Percentiles rank a stretch among this genome's conserved stretches.
Evolutionary conservation across 2,797 vertebrate genomes (phyloP).

Genomic region (Phalanger gymnotis): DNA sequence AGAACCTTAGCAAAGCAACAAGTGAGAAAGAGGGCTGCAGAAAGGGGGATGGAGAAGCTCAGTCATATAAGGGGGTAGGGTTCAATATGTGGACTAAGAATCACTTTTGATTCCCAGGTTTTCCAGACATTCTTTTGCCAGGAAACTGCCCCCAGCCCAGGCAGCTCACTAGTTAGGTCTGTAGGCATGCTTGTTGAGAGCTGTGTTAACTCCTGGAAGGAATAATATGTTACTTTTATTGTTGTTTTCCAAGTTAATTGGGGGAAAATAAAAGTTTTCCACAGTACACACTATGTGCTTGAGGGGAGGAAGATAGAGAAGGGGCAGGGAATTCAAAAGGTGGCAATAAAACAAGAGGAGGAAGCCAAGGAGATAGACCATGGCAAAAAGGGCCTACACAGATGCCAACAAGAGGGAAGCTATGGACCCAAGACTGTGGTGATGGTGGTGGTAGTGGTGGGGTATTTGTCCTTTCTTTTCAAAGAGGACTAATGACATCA

Average conservation of each 20-base stretch:
- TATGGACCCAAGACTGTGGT: background rate
- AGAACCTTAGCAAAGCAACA: background rate
- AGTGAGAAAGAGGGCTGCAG: background rate
- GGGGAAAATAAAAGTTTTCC: background rate
- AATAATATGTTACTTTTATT: background rate
- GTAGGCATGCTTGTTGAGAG: background rate
- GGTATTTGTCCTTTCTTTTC: no score
- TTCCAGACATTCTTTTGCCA: background rate
- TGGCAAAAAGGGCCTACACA: no score
- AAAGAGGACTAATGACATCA: no score
- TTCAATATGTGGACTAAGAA: no score
- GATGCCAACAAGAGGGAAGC: background rate
- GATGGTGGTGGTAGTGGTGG: no score
- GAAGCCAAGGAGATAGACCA: background rate
- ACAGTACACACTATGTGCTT: conserved; percentile 4
- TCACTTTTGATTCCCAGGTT: background rate
- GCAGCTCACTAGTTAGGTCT: no score
- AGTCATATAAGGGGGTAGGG: background rate
- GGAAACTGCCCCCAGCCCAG: no score
- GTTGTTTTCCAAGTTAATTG: background rate
- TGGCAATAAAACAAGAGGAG: background rate
- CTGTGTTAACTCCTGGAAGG: background rate
- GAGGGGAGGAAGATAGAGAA: background rate
- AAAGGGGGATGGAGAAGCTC: background rate
- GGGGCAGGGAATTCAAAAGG: background rate